Evolutionary conservation across 2,888 invertebrate species (phyloP).

Genomic region (Hydropsyche betteni): DNA sequence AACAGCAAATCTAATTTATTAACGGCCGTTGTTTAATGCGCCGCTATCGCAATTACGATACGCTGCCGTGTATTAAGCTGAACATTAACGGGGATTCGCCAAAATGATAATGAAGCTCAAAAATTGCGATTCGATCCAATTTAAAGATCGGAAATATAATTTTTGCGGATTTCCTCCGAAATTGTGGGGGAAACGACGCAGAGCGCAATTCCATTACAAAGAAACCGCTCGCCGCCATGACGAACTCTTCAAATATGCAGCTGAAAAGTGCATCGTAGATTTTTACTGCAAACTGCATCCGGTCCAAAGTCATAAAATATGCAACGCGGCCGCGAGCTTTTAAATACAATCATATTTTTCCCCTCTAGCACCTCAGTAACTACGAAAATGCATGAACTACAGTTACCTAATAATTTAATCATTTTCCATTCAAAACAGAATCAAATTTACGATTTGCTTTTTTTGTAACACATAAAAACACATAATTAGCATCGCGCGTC

Average conservation of each 20-base stretch:
- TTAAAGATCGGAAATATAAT: slow-evolving; percentile 2
- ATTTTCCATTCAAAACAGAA: too few species aligned
- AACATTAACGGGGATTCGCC: too few species aligned
- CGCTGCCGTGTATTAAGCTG: too few species aligned
- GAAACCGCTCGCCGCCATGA: slow-evolving; percentile 34
- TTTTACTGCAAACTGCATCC: slow-evolving; percentile 40
- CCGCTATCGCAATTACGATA: too few species aligned
- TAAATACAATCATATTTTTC: slow-evolving; percentile 35
- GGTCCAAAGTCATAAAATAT: slow-evolving; percentile 23
- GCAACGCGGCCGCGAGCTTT: slow-evolving; percentile 24
- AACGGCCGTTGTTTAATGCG: too few species aligned
- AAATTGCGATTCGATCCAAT: too few species aligned
- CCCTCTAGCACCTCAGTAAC: background rate
- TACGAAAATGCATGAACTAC: background rate
- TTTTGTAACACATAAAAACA: too few species aligned
- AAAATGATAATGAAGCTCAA: background rate
- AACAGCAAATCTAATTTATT: too few species aligned
- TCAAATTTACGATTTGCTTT: too few species aligned
- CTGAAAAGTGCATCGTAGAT: slow-evolving; percentile 34
- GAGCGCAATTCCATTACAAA: slow-evolving; percentile 37
- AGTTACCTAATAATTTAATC: too few species aligned
- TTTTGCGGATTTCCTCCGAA: slow-evolving; percentile 34
- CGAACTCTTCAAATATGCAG: slow-evolving; percentile 46
- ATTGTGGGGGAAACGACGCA: slow-evolving; percentile 28
- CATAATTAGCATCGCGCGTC: too few species aligned